A percentile compares a stretch with the other conserved stretches of the same genome.
Conservation (phyloP, 2,113 vertebrate species). For the Panurus biarmicus region DNA sequence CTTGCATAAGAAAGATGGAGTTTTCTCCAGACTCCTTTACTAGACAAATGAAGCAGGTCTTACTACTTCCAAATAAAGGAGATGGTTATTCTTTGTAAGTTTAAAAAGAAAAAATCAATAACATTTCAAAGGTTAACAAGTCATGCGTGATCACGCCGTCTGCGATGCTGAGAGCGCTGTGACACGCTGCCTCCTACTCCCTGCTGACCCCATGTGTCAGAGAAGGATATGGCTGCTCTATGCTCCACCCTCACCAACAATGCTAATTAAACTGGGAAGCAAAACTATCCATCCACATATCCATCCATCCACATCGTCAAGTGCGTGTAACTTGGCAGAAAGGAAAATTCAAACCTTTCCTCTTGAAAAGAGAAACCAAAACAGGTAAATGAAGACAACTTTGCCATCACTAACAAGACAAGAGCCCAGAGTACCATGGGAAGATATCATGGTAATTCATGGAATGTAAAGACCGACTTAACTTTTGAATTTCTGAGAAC, state of each 20-base stretch:
- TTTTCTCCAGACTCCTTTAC: neutral
- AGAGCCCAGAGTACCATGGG: rapidly evolving
- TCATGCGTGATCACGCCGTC: neutral
- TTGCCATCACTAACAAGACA: neutral
- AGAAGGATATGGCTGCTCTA: neutral
- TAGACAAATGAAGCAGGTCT: neutral
- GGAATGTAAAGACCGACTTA: neutral
- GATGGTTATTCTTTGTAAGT: neutral
- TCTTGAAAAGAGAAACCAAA: neutral
- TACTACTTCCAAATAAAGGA: neutral
- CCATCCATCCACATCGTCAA: neutral
- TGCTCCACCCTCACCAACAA: neutral
- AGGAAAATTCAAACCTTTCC: neutral
- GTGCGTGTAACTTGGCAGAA: neutral
- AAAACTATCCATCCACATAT: no score
- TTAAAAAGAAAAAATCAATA: neutral
- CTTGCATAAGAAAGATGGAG: neutral
- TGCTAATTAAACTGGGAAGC: neutral
- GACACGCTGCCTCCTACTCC: neutral
- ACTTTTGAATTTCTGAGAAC: neutral
- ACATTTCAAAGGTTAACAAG: neutral
- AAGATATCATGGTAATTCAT: neutral
- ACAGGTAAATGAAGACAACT: neutral
- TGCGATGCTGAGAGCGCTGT: rapidly evolving
- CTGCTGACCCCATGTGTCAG: neutral